Percentiles rank a stretch among this genome's conserved stretches.
These are phyloP conservation scores for Conus betulinus DNA, from an alignment of 1,140 invertebrate genomes.

Conservation along the genomic window DNA sequence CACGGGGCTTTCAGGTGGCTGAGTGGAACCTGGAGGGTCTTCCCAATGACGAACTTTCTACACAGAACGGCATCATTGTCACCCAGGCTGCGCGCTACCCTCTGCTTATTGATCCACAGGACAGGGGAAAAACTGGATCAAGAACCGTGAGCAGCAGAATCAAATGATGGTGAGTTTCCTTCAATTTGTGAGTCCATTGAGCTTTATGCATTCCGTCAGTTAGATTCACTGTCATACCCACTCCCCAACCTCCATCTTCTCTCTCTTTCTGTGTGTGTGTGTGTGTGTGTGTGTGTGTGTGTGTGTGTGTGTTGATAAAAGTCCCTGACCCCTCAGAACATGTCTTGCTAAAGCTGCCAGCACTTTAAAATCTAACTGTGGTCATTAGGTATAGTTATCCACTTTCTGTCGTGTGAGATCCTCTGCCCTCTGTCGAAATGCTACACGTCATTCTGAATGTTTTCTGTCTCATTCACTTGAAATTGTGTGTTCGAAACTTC, in stretches of 20 bases:
- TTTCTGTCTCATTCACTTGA: no score
- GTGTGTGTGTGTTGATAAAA: no score
- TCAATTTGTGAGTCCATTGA: no score
- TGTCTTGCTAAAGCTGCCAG: not conserved
- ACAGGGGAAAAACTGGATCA: slow-evolving; percentile 80
- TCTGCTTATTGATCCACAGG: slow-evolving; percentile 91
- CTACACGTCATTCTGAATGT: no score
- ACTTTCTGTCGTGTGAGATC: no score
- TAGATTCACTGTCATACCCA: not conserved
- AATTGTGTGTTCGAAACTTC: no score
- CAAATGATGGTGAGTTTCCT: slow-evolving; percentile 76
- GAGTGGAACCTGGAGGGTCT: slow-evolving; percentile 97
- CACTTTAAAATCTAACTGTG: not conserved
- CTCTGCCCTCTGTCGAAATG: no score
- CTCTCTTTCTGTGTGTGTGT: no score
- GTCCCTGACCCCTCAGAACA: not conserved
- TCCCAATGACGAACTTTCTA: slow-evolving; percentile 88
- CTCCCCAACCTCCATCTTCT: not conserved
- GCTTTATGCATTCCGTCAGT: no score
- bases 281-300: no score
- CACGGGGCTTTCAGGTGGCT: slow-evolving; percentile 79
- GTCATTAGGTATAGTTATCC: no score
- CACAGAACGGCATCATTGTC: slow-evolving; percentile 90
- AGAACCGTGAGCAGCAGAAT: slow-evolving; percentile 90
- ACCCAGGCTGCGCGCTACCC: slow-evolving; percentile 88